These are phyloP conservation scores for Sprattus sprattus DNA, from an alignment of 2,113 vertebrate genomes.

Conservation along the genomic window DNA sequence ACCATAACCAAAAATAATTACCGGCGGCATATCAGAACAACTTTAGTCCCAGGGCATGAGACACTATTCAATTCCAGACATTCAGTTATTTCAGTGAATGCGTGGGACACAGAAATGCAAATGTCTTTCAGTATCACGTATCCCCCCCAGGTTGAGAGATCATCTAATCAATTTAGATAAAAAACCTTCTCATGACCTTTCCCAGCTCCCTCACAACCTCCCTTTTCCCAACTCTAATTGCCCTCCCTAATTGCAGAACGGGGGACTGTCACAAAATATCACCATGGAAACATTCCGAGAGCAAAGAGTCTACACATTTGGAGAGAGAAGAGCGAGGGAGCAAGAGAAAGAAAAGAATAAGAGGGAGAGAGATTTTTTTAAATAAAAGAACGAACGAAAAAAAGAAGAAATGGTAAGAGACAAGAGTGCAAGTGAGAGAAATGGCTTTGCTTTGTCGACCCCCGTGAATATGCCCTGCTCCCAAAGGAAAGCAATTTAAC, in stretches of 20 bases:
- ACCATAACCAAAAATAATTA: background rate
- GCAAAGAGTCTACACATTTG: background rate
- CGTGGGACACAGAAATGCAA: background rate
- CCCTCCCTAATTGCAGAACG: slow-evolving; percentile 65
- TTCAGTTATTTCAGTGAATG: background rate
- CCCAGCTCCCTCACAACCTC: slow-evolving; percentile 46
- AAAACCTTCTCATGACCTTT: slow-evolving; percentile 57
- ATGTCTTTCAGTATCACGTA: background rate
- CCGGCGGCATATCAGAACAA: background rate
- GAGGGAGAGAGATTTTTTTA: slow-evolving; percentile 45
- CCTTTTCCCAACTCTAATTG: slow-evolving; percentile 48
- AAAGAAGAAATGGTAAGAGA: slow-evolving; percentile 30
- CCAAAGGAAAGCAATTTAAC: slow-evolving; percentile 86
- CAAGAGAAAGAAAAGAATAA: background rate
- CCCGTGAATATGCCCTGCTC: slow-evolving; percentile 69
- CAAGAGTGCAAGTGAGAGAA: slow-evolving; percentile 40
- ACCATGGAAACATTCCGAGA: slow-evolving; percentile 53
- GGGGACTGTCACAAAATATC: slow-evolving; percentile 60
- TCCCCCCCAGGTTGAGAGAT: background rate
- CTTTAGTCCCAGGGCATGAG: background rate
- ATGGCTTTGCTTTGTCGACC: slow-evolving; percentile 62
- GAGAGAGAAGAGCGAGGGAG: background rate
- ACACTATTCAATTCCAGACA: background rate
- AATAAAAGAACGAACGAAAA: background rate
- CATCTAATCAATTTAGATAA: slow-evolving; percentile 29